These are phyloP conservation scores for Dasypogon diadema DNA, from an alignment of 2,888 invertebrate species.

Conservation along the genomic window DNA sequence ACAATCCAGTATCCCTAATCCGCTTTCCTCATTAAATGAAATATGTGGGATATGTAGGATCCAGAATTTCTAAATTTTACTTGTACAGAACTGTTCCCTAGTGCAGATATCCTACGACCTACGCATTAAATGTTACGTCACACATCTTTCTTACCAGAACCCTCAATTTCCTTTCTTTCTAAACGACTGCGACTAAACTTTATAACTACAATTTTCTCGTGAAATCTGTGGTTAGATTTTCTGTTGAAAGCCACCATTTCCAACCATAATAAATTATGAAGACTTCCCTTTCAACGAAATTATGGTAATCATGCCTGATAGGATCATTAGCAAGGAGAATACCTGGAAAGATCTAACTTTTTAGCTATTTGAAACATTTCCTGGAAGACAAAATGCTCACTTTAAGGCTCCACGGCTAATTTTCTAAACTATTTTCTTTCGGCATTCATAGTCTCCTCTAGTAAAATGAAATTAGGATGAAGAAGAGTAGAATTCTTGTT, in stretches of 20 bases:
- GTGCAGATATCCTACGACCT: no score
- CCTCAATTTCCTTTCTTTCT: no score
- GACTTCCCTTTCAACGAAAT: neutral
- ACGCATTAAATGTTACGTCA: no score
- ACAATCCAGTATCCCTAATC: no score
- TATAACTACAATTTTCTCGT: neutral
- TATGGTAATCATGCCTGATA: neutral
- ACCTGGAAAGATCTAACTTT: neutral
- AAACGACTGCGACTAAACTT: no score
- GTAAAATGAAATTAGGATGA: neutral
- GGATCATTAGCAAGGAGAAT: slow-evolving; percentile 14
- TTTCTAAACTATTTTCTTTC: neutral
- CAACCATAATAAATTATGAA: neutral
- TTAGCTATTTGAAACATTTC: neutral
- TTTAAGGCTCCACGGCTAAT: neutral
- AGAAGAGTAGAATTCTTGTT: neutral
- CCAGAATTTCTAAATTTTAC: no score
- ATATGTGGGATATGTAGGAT: no score
- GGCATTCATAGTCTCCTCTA: neutral
- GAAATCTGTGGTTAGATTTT: neutral
- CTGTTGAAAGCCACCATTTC: neutral
- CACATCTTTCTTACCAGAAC: no score
- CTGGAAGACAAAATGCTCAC: neutral
- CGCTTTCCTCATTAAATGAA: no score
- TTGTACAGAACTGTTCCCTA: no score